A percentile compares a stretch with the other conserved stretches of the same genome.
Conservation (phyloP, 2,888 invertebrate species). For the Hofmannophila pseudospretella region DNA sequence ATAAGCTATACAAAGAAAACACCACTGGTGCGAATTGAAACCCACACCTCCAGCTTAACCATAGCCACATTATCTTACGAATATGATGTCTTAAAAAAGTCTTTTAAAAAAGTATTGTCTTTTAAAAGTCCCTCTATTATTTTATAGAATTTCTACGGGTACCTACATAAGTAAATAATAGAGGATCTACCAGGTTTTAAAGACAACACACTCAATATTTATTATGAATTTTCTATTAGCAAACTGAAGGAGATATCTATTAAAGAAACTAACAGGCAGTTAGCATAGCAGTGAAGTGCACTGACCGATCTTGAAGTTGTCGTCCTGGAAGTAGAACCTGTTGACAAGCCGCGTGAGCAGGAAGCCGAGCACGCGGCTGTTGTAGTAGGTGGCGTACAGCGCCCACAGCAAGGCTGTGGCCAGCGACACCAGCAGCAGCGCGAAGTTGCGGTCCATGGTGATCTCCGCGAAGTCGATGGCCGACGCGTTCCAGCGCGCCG, state of each 20-base stretch:
- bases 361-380: slow-evolving; percentile 93
- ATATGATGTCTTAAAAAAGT: too few relatives aligned
- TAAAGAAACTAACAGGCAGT: neutral
- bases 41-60: too few relatives aligned
- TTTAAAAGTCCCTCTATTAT: too few relatives aligned
- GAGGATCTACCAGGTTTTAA: neutral
- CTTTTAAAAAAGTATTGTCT: too few relatives aligned
- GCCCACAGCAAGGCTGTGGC: slow-evolving; percentile 93
- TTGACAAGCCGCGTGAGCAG: slow-evolving; percentile 93
- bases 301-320: slow-evolving; percentile 93
- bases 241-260: too few relatives aligned
- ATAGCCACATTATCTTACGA: too few relatives aligned
- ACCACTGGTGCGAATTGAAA: too few relatives aligned
- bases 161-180: neutral
- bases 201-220: neutral
- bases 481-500: slow-evolving; percentile 78
- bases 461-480: slow-evolving; percentile 80
- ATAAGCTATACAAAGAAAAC: too few relatives aligned
- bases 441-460: slow-evolving; percentile 85
- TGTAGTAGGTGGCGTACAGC: slow-evolving; percentile 96
- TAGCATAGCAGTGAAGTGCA: slow-evolving; percentile 15
- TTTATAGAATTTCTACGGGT: too few relatives aligned
- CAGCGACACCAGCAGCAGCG: slow-evolving; percentile 87
- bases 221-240: too few relatives aligned
- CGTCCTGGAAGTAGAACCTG: slow-evolving; percentile 89